Conservation (phyloP, 2,113 vertebrate genomes). For the Tyto alba region DNA sequence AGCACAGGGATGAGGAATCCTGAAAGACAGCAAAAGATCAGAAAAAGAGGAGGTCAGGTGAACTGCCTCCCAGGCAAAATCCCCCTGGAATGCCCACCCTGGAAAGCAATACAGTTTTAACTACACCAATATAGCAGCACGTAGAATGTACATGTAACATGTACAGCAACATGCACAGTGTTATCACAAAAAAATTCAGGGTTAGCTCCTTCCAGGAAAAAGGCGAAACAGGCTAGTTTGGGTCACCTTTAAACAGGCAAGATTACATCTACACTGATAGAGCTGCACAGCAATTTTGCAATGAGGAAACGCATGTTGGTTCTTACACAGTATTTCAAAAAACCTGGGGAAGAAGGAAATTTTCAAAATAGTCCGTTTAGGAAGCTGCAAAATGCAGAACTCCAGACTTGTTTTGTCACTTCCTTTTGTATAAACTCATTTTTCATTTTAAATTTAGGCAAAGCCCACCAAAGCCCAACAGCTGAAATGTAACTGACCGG, state of each 20-base stretch:
- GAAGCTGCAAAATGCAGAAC: slow-evolving; percentile 27
- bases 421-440: background rate
- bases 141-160: accelerated
- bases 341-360: background rate
- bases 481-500: background rate
- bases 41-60: background rate
- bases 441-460: background rate
- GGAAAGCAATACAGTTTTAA: background rate
- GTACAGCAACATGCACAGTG: accelerated
- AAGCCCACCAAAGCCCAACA: background rate
- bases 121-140: background rate
- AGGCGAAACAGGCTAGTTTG: background rate
- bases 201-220: background rate
- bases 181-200: background rate
- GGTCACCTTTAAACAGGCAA: background rate
- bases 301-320: background rate
- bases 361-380: background rate
- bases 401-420: background rate
- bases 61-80: background rate
- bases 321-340: background rate
- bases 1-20: slow-evolving; percentile 91
- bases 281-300: background rate
- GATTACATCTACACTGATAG: background rate
- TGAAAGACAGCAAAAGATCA: slow-evolving; percentile 54
- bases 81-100: background rate